Conservation (phyloP, 2,888 invertebrate species). For the Pollenia angustigena region DNA sequence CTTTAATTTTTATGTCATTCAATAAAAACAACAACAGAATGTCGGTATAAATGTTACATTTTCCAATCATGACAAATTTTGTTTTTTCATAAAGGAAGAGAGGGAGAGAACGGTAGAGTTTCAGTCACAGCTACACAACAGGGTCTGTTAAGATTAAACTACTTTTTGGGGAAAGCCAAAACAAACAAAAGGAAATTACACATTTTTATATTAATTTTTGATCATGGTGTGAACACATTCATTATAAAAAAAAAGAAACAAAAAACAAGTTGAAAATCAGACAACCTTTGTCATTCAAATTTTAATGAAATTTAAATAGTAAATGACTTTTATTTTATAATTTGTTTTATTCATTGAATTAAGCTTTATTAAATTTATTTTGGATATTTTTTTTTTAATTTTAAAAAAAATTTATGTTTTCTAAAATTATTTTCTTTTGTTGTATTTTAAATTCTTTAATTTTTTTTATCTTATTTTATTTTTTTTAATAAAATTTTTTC, state of each 20-base stretch:
- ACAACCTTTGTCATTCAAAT: background rate
- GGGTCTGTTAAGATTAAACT: conserved; percentile 34
- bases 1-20: conserved; percentile 54
- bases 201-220: conserved; percentile 27
- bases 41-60: conserved; percentile 33
- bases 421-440: background rate
- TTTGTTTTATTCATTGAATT: background rate
- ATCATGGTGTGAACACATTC: conserved; percentile 18
- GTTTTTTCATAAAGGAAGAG: background rate
- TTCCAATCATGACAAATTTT: conserved; percentile 53
- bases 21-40: conserved; percentile 50
- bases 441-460: background rate
- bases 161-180: background rate
- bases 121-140: background rate
- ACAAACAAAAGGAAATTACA: background rate
- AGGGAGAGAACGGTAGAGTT: too few species aligned
- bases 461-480: background rate
- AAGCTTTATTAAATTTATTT: background rate
- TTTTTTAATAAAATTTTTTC: conserved; percentile 18
- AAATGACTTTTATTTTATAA: background rate
- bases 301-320: background rate
- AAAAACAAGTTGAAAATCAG: background rate
- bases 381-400: conserved; percentile 14
- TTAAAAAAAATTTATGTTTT: background rate
- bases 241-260: conserved; percentile 8